phyloP scores from a whole-genome alignment of 2,888 invertebrate species.

The Macaria liturata region DNA sequence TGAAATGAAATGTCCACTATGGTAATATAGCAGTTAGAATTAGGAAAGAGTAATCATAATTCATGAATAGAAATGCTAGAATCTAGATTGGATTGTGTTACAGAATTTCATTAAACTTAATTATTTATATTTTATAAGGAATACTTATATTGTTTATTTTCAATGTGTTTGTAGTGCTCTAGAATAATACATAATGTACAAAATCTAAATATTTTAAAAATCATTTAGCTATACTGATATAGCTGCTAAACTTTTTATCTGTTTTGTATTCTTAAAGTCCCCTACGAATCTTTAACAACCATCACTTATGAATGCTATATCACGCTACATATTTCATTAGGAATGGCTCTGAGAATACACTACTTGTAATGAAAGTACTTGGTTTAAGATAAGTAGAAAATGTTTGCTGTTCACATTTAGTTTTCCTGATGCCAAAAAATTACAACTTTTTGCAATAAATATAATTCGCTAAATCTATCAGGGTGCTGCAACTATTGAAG shows the following conservation, averaged over 20 bases:
- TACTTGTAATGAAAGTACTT: slow-evolving; percentile 1
- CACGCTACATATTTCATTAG: too few species aligned
- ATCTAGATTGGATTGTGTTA: slow-evolving; percentile 12
- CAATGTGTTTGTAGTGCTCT: slow-evolving; percentile 9
- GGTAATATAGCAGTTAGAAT: too few species aligned
- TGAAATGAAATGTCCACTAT: too few species aligned
- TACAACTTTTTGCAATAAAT: too few species aligned
- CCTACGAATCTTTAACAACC: too few species aligned
- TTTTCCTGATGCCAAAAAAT: slow-evolving; percentile 1
- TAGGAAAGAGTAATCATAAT: slow-evolving; percentile 2
- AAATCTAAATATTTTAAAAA: slow-evolving; percentile 18
- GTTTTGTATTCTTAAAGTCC: slow-evolving; percentile 15
- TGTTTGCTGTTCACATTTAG: slow-evolving; percentile 11
- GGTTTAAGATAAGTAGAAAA: slow-evolving; percentile 1
- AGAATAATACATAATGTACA: slow-evolving; percentile 20
- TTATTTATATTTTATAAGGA: slow-evolving; percentile 1
- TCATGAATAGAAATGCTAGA: slow-evolving; percentile 21
- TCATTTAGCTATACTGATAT: slow-evolving; percentile 3
- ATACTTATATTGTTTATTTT: slow-evolving; percentile 2
- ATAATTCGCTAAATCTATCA: too few species aligned
- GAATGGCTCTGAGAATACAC: slow-evolving; percentile 9
- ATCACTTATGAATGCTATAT: too few species aligned
- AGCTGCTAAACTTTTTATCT: not conserved
- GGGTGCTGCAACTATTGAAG: too few species aligned
- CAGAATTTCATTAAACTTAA: slow-evolving; percentile 12